These are phyloP conservation scores for Andrena praecox DNA, from an alignment of 2,888 invertebrate species.

Conservation along the genomic window DNA sequence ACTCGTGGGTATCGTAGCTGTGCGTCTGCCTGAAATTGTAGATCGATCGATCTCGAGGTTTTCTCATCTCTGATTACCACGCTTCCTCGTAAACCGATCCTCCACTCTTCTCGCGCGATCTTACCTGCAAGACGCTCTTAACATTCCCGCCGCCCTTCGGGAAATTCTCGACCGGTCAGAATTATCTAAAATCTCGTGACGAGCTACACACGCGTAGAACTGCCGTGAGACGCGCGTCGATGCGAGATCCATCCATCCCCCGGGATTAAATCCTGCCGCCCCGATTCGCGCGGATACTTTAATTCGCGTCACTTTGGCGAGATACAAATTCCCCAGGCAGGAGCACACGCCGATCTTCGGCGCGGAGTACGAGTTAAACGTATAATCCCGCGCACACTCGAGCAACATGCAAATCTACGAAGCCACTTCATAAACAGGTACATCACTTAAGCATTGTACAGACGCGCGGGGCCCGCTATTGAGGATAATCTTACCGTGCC, in stretches of 20 bases:
- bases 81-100: too few species aligned
- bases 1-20: constrained; percentile 17
- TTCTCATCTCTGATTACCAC: too few species aligned
- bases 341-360: background rate
- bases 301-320: constrained; percentile 17
- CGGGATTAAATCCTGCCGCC: background rate
- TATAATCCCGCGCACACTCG: constrained; percentile 40
- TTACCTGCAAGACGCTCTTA: too few species aligned
- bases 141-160: too few species aligned
- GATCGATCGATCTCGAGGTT: background rate
- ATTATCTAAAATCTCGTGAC: background rate
- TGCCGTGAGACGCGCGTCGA: background rate
- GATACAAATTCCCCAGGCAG: constrained; percentile 29
- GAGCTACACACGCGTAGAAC: background rate
- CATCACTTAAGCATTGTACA: constrained; percentile 49
- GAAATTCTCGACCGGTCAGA: background rate
- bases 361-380: constrained; percentile 19
- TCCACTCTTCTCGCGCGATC: too few species aligned
- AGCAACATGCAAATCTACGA: constrained; percentile 47
- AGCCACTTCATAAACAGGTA: constrained; percentile 51
- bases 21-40: constrained; percentile 1
- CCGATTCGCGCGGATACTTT: constrained; percentile 11
- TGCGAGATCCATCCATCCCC: background rate
- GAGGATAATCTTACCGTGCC: constrained; percentile 49
- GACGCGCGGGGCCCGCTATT: constrained; percentile 5